These are phyloP conservation scores for Drosophila mimetica DNA, from an alignment of 2,888 invertebrate species.

Conservation along the genomic window DNA sequence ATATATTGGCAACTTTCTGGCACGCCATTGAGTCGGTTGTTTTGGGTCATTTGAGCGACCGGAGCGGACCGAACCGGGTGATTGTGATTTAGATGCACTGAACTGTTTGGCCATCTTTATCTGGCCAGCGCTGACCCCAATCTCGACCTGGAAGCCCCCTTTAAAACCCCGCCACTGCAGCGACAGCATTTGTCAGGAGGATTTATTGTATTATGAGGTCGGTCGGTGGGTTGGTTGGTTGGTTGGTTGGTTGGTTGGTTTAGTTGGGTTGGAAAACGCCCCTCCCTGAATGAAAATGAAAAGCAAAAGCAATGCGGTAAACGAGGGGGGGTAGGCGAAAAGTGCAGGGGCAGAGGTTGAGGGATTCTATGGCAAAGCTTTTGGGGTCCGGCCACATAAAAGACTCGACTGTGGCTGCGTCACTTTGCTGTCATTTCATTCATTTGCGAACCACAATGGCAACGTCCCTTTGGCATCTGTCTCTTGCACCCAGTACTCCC, in stretches of 20 bases:
- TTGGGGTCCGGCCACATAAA: conserved; percentile 34
- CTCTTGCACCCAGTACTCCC: conserved; percentile 1
- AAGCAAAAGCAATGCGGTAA: conserved; percentile 33
- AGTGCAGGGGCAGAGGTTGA: conserved; percentile 13
- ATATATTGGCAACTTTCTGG: conserved; percentile 36
- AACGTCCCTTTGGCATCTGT: neutral
- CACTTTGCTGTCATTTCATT: conserved; percentile 58
- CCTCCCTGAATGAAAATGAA: conserved; percentile 3
- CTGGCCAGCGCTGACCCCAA: conserved; percentile 29
- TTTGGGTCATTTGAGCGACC: conserved; percentile 25
- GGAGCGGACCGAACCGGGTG: no score
- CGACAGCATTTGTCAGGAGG: conserved; percentile 66
- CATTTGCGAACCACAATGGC: conserved; percentile 52
- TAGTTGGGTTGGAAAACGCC: neutral
- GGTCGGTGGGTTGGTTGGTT: neutral
- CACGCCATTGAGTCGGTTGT: conserved; percentile 19
- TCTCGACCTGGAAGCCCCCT: conserved; percentile 4
- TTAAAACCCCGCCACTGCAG: conserved; percentile 48
- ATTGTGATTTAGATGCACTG: conserved; percentile 43
- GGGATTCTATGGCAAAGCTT: conserved; percentile 22
- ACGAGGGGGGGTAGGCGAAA: neutral
- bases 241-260: neutral
- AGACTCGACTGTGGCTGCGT: conserved; percentile 54
- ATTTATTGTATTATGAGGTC: conserved; percentile 62
- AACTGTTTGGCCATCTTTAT: conserved; percentile 25